phyloP scores from a whole-genome alignment of 2,113 vertebrate genomes.

The Seriola rivoliana region DNA sequence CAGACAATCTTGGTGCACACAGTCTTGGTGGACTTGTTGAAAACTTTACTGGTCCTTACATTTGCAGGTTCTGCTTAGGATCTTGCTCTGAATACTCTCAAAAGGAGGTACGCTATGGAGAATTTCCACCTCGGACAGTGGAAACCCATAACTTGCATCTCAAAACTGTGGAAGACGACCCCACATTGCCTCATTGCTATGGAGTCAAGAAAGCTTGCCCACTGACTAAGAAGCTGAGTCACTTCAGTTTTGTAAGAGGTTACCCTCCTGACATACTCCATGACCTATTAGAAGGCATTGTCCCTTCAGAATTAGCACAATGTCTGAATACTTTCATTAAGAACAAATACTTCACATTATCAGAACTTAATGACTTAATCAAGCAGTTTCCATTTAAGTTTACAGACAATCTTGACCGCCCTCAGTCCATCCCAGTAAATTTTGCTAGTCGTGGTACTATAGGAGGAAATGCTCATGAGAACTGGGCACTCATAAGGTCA shows the following conservation, averaged over 20 bases:
- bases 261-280: constrained; percentile 6
- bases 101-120: constrained; percentile 5
- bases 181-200: not conserved
- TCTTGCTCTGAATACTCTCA: not conserved
- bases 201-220: not conserved
- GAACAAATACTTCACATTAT: constrained; percentile 48
- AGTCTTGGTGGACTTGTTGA: constrained; percentile 1
- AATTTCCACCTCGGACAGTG: constrained; percentile 6
- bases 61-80: not conserved
- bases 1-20: not conserved
- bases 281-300: not conserved
- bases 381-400: not conserved
- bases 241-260: constrained; percentile 11
- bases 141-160: not conserved
- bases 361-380: not conserved
- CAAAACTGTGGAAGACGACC: not conserved
- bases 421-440: not conserved
- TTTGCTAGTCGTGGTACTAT: not conserved
- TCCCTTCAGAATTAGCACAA: constrained; percentile 2
- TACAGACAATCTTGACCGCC: not conserved
- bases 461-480: constrained; percentile 9
- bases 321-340: constrained; percentile 47
- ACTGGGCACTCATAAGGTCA: too few species aligned
- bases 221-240: not conserved
- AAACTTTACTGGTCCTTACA: not conserved